Conservation (phyloP, 1,140 invertebrate species). For the Vanessa atalanta region DNA sequence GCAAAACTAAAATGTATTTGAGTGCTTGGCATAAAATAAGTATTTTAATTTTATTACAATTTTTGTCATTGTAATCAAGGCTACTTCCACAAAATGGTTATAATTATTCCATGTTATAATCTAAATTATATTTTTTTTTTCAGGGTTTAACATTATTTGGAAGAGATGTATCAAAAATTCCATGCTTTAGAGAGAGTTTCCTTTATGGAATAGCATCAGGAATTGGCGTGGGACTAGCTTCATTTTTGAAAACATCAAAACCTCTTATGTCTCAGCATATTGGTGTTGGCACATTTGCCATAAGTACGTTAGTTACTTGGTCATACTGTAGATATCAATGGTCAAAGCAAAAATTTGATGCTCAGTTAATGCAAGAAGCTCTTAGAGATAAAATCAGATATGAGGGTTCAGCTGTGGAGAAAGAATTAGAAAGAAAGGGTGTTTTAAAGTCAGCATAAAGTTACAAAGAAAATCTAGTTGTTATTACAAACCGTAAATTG, state of each 20-base stretch:
- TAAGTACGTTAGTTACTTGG: conserved; percentile 82
- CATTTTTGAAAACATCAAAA: conserved; percentile 84
- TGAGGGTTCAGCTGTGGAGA: conserved; percentile 76
- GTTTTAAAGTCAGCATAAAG: conserved; percentile 64
- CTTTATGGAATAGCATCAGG: conserved; percentile 83
- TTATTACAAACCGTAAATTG: no score
- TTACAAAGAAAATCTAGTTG: no score
- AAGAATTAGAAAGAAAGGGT: conserved; percentile 67
- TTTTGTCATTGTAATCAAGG: no score
- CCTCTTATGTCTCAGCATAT: conserved; percentile 78
- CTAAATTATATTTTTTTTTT: conserved; percentile 36
- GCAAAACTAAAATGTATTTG: no score
- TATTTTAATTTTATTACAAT: no score
- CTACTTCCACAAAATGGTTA: no score
- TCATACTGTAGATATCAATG: conserved; percentile 80
- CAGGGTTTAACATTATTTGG: conserved; percentile 81
- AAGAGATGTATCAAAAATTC: conserved; percentile 83
- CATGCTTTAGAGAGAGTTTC: conserved; percentile 84
- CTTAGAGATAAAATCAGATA: conserved; percentile 74
- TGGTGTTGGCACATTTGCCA: conserved; percentile 79
- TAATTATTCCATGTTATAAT: no score
- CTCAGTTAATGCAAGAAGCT: conserved; percentile 74
- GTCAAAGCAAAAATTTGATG: conserved; percentile 79
- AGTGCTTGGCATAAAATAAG: no score
- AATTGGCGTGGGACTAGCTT: conserved; percentile 80